Evolutionary conservation across 2,113 vertebrate genomes (phyloP).

Genomic region (Cryptotis parvus): DNA sequence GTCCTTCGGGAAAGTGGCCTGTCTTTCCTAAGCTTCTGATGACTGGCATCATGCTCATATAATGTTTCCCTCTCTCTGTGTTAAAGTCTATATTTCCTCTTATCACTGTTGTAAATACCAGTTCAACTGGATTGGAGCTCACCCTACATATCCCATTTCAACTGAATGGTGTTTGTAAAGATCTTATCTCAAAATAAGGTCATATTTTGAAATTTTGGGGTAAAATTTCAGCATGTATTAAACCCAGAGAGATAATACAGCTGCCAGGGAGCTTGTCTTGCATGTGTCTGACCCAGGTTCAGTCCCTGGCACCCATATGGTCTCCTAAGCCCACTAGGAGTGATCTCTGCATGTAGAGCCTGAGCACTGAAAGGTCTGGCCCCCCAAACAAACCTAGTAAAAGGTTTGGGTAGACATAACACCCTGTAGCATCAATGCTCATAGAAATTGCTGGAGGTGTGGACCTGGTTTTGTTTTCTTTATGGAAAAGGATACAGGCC

Average conservation of each 20-base stretch:
- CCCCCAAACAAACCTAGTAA: too few relatives aligned
- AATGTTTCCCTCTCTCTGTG: fast-evolving
- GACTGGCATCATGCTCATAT: background rate
- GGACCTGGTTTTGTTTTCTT: background rate
- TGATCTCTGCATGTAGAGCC: too few relatives aligned
- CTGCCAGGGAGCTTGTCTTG: too few relatives aligned
- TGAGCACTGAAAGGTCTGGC: too few relatives aligned
- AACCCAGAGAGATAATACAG: too few relatives aligned
- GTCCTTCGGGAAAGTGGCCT: background rate
- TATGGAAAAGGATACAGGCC: background rate
- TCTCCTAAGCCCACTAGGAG: too few relatives aligned
- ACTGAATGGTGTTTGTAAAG: background rate
- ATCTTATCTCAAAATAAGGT: background rate
- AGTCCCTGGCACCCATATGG: too few relatives aligned
- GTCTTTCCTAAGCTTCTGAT: background rate
- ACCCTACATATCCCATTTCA: background rate
- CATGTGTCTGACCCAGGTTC: too few relatives aligned
- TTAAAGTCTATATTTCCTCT: background rate
- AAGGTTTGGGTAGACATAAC: too few relatives aligned
- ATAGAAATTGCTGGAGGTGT: background rate
- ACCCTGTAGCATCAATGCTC: background rate
- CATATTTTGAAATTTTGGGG: background rate
- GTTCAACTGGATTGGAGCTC: background rate
- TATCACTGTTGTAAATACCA: background rate
- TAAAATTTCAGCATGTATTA: background rate